Evolutionary conservation across 2,888 invertebrate species (phyloP).

Genomic region (Thymelicus acteon): DNA sequence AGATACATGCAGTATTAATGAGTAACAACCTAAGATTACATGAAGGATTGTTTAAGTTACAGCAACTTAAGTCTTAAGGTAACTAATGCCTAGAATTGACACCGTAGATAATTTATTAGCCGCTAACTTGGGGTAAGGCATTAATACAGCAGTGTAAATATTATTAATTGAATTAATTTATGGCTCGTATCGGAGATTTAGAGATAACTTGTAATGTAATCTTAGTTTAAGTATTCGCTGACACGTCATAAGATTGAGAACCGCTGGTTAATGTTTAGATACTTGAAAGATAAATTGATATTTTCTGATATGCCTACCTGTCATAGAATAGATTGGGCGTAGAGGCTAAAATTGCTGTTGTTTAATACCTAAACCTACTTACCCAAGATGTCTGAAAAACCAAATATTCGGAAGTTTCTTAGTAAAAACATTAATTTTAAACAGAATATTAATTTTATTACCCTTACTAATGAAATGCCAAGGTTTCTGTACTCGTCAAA

Average conservation of each 20-base stretch:
- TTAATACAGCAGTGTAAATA: slow-evolving; percentile 25
- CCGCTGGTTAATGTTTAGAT: slow-evolving; percentile 6
- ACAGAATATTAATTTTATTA: too few relatives aligned
- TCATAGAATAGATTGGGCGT: not conserved
- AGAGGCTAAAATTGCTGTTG: not conserved
- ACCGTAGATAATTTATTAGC: slow-evolving; percentile 26
- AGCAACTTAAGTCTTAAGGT: not conserved
- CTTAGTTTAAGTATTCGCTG: slow-evolving; percentile 19
- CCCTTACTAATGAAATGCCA: too few relatives aligned
- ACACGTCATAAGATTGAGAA: slow-evolving; percentile 20
- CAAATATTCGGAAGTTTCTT: too few relatives aligned
- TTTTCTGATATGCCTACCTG: not conserved
- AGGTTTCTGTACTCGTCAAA: too few relatives aligned
- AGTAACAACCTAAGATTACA: not conserved
- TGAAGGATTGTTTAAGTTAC: not conserved
- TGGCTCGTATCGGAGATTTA: slow-evolving; percentile 29
- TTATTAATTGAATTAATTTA: slow-evolving; percentile 35
- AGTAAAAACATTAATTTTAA: too few relatives aligned
- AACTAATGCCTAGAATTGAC: slow-evolving; percentile 12
- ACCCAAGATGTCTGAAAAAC: not conserved
- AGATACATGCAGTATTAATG: not conserved
- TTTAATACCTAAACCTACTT: not conserved
- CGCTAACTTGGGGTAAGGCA: slow-evolving; percentile 24
- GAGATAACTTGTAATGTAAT: slow-evolving; percentile 20
- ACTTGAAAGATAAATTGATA: slow-evolving; percentile 15